Evolutionary conservation across 2,113 vertebrate species (phyloP).

Genomic region (Mastomys coucha): DNA sequence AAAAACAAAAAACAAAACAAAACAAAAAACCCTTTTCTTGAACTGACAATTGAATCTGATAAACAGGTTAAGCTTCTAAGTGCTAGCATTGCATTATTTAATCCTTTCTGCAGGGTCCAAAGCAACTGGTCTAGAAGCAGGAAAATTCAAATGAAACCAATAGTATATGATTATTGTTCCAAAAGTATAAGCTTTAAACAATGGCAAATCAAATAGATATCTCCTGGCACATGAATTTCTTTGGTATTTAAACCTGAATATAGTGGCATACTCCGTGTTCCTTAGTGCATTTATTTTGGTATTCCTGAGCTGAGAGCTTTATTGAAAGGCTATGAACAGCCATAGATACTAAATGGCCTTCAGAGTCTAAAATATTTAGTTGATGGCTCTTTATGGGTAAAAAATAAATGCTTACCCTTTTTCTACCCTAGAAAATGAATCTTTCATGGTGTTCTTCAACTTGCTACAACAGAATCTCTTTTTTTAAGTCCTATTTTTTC

Average conservation of each 20-base stretch:
- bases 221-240: background rate
- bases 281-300: background rate
- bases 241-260: background rate
- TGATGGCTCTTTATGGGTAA: background rate
- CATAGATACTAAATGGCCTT: background rate
- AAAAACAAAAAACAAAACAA: too few species aligned
- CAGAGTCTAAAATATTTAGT: background rate
- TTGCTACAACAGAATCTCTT: background rate
- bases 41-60: background rate
- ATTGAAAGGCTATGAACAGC: accelerated
- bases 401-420: background rate
- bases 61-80: background rate
- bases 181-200: background rate
- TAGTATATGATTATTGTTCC: too few species aligned
- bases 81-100: background rate
- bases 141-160: background rate
- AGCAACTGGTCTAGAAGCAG: too few species aligned
- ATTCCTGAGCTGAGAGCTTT: background rate
- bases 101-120: background rate
- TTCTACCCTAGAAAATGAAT: background rate
- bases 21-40: too few species aligned
- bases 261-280: background rate
- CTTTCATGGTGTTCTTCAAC: background rate
- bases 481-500: background rate
- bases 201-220: too few species aligned